Evolutionary conservation across 2,113 vertebrate species (phyloP).

Genomic region (Sylvilagus bachmani): DNA sequence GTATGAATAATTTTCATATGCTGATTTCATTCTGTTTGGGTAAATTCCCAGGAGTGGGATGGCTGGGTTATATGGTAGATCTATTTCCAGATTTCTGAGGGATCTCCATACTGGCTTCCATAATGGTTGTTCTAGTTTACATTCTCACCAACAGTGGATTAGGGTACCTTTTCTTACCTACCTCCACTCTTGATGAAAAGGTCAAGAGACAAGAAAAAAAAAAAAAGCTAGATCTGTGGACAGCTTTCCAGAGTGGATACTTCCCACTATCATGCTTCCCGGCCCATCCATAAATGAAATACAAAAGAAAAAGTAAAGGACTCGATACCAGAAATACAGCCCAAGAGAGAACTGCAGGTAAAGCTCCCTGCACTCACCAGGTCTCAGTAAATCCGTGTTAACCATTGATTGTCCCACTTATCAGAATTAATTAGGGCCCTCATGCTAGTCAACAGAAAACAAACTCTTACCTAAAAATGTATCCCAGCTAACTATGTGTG

Average conservation of each 20-base stretch:
- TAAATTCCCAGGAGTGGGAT: no score
- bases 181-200: constrained; percentile 6
- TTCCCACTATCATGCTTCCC: background rate
- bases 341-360: constrained; percentile 11
- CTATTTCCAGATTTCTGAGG: no score
- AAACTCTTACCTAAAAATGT: background rate
- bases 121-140: no score
- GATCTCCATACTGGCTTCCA: no score
- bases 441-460: background rate
- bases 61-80: no score
- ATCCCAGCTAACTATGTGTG: background rate
- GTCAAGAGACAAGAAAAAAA: background rate
- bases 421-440: background rate
- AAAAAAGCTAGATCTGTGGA: background rate
- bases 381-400: constrained; percentile 23
- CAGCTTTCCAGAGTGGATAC: background rate
- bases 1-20: no score
- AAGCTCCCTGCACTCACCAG: background rate
- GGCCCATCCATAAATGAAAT: background rate
- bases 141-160: no score
- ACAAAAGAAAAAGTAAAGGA: background rate
- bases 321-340: constrained; percentile 4
- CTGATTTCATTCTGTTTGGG: no score
- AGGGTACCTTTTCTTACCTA: background rate
- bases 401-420: background rate